A percentile compares a stretch with the other conserved stretches of the same genome.
phyloP scores from a whole-genome alignment of 2,888 invertebrate species.

The Amiota minor region DNA sequence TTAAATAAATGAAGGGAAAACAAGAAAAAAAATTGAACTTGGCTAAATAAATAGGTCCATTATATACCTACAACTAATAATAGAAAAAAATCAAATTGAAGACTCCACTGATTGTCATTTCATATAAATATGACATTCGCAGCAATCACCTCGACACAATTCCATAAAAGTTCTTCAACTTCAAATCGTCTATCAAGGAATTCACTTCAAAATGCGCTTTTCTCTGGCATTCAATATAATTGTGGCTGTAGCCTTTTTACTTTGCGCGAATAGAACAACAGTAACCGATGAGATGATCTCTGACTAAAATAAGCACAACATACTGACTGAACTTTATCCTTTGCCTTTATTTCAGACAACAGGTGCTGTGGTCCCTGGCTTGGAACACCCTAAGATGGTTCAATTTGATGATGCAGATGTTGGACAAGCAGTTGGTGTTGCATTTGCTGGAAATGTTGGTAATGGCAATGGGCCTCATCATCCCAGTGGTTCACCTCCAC shows the following conservation, averaged over 20 bases:
- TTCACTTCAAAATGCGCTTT: neutral
- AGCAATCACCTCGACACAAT: conserved; percentile 10
- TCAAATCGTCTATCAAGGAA: neutral
- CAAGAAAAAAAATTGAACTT: too few species aligned
- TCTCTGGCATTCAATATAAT: too few species aligned
- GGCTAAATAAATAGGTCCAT: neutral
- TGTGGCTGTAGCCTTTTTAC: too few species aligned
- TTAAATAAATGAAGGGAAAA: too few species aligned
- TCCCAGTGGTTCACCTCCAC: conserved; percentile 14
- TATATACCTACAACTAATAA: neutral
- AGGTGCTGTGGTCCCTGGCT: too few species aligned
- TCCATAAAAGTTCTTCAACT: neutral
- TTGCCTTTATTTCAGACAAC: too few species aligned
- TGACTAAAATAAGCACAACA: too few species aligned
- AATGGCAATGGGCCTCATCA: conserved; percentile 27
- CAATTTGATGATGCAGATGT: too few species aligned
- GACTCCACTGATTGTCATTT: neutral
- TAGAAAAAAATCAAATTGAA: neutral
- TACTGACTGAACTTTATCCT: too few species aligned
- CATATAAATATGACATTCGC: neutral
- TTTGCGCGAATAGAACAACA: too few species aligned
- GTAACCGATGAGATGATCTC: too few species aligned
- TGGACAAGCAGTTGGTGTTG: neutral
- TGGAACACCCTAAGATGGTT: too few species aligned
- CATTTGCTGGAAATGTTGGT: neutral